These are phyloP conservation scores for Vanessa tameamea DNA, from an alignment of 1,140 invertebrate genomes.

Conservation along the genomic window DNA sequence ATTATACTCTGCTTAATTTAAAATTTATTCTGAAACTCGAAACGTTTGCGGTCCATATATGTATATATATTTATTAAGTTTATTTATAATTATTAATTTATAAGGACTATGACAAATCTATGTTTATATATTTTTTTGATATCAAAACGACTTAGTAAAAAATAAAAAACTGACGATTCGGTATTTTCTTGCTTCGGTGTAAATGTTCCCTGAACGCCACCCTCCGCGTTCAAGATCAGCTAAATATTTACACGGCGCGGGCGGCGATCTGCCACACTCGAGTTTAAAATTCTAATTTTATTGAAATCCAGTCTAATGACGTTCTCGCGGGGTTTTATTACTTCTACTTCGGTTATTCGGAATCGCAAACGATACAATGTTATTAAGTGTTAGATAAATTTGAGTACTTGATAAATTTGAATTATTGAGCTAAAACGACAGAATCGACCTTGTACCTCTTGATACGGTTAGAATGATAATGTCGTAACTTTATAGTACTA, in stretches of 20 bases:
- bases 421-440: not conserved
- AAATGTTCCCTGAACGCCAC: conserved; percentile 28
- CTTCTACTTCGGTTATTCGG: conserved; percentile 19
- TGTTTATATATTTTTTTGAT: too few relatives aligned
- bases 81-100: too few relatives aligned
- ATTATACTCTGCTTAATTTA: too few relatives aligned
- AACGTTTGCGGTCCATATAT: too few relatives aligned
- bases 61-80: too few relatives aligned
- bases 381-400: not conserved
- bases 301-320: conserved; percentile 49
- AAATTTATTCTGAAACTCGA: too few relatives aligned
- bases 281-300: conserved; percentile 61
- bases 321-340: conserved; percentile 37
- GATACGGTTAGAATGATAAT: too few relatives aligned
- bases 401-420: not conserved
- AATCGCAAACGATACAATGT: conserved; percentile 15
- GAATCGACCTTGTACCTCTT: too few relatives aligned
- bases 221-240: conserved; percentile 50
- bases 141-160: not conserved
- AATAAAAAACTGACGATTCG: too few relatives aligned
- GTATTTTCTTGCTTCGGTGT: conserved; percentile 33
- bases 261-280: conserved; percentile 53
- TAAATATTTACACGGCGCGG: conserved; percentile 55
- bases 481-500: too few relatives aligned
- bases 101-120: too few relatives aligned